phyloP scores from a whole-genome alignment of 2,888 invertebrate genomes.

The Mimumesa dahlbomi region DNA sequence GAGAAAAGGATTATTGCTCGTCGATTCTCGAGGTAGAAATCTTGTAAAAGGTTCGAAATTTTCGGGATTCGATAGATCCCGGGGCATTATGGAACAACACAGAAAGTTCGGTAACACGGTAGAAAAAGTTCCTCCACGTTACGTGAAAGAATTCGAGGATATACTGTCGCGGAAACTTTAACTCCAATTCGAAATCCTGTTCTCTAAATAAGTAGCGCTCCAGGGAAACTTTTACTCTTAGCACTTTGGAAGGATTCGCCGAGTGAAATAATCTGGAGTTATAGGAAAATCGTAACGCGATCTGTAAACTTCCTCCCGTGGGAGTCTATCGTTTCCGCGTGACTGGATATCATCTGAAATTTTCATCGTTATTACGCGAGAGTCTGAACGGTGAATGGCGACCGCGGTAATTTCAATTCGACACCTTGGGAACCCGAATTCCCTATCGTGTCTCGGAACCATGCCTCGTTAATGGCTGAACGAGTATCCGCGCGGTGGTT shows the following conservation, averaged over 20 bases:
- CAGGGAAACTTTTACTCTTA: too few species aligned
- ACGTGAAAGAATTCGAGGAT: not conserved
- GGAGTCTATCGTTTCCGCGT: not conserved
- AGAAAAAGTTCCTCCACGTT: not conserved
- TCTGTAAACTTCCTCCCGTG: not conserved
- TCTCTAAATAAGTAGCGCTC: too few species aligned
- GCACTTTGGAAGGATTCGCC: too few species aligned
- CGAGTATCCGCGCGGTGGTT: conserved; percentile 21
- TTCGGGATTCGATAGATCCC: not conserved
- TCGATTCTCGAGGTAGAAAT: too few species aligned
- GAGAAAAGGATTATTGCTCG: too few species aligned
- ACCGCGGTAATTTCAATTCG: conserved; percentile 48
- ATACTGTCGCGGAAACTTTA: too few species aligned
- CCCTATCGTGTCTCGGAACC: conserved; percentile 30
- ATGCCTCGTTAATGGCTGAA: conserved; percentile 43
- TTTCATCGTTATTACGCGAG: conserved; percentile 29
- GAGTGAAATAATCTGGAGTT: too few species aligned
- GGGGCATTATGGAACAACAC: not conserved
- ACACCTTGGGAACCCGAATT: conserved; percentile 47
- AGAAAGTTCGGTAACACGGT: not conserved
- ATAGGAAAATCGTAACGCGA: not conserved
- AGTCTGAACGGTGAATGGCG: conserved; percentile 12
- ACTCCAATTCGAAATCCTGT: too few species aligned
- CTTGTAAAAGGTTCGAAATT: too few species aligned
- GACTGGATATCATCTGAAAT: conserved; percentile 7